Percentiles rank a stretch among this genome's conserved stretches.
Evolutionary conservation across 2,113 vertebrate genomes (phyloP).

Genomic region (Felis chaus): DNA sequence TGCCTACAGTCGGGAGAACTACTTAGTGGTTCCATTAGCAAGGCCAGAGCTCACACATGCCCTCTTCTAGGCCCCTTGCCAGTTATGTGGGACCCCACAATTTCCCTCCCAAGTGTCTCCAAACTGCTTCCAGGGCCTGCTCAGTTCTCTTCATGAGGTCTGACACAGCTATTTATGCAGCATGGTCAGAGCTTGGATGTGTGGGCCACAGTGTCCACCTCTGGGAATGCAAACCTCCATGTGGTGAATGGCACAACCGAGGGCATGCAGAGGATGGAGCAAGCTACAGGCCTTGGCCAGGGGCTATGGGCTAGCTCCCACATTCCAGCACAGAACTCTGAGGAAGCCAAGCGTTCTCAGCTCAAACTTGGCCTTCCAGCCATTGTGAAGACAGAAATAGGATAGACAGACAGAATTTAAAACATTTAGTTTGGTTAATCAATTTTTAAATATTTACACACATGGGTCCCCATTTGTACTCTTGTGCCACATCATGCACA

Average conservation of each 20-base stretch:
- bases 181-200: neutral
- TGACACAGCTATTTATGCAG: neutral
- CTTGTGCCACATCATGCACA: neutral
- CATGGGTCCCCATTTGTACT: neutral
- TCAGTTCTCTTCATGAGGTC: neutral
- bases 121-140: neutral
- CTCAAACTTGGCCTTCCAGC: neutral
- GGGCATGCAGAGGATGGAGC: neutral
- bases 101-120: neutral
- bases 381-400: neutral
- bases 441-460: neutral
- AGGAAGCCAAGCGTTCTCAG: neutral
- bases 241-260: neutral
- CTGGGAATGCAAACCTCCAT: neutral
- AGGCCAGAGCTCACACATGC: neutral
- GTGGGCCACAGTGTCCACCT: neutral
- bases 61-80: neutral
- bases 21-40: neutral
- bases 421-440: neutral
- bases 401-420: neutral
- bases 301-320: too few species aligned
- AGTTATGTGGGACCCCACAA: neutral
- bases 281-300: neutral
- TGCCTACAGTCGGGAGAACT: neutral
- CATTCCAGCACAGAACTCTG: neutral